Conservation (phyloP, 2,888 invertebrate species). For the Melieria omissa region DNA sequence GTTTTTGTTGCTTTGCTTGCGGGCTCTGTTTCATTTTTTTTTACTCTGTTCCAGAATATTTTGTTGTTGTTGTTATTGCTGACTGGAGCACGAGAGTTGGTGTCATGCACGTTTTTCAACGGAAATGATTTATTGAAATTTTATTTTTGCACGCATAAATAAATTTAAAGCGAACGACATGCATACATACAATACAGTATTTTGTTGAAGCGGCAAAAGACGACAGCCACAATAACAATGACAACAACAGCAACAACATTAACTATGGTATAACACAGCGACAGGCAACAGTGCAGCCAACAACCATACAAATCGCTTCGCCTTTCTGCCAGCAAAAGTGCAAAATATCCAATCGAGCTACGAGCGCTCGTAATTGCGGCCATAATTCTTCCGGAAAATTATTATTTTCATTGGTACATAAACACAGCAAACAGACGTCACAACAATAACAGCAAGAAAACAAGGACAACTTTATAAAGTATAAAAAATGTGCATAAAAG, state of each 20-base stretch:
- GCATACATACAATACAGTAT: slow-evolving; percentile 4
- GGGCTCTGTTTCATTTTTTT: neutral
- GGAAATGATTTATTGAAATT: slow-evolving; percentile 40
- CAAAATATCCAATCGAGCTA: neutral
- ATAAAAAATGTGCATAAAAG: no score
- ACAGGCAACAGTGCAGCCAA: neutral
- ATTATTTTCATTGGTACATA: slow-evolving; percentile 15
- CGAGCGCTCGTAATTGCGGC: neutral
- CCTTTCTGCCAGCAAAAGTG: neutral
- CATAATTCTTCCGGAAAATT: slow-evolving; percentile 21
- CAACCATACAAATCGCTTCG: neutral
- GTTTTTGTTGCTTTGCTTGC: neutral
- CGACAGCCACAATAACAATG: neutral
- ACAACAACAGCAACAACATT: slow-evolving; percentile 18
- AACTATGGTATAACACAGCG: slow-evolving; percentile 21
- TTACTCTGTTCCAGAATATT: neutral
- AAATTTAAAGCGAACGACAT: slow-evolving; percentile 33
- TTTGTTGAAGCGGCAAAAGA: slow-evolving; percentile 26
- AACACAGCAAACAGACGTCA: neutral
- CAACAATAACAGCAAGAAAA: slow-evolving; percentile 8
- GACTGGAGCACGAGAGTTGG: slow-evolving; percentile 2
- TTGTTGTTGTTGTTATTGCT: slow-evolving; percentile 9
- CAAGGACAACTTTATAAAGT: neutral
- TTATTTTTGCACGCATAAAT: slow-evolving; percentile 42
- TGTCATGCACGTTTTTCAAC: slow-evolving; percentile 22